Evolutionary conservation across 2,113 vertebrate species (phyloP).

Genomic region (Tapirus terrestris): DNA sequence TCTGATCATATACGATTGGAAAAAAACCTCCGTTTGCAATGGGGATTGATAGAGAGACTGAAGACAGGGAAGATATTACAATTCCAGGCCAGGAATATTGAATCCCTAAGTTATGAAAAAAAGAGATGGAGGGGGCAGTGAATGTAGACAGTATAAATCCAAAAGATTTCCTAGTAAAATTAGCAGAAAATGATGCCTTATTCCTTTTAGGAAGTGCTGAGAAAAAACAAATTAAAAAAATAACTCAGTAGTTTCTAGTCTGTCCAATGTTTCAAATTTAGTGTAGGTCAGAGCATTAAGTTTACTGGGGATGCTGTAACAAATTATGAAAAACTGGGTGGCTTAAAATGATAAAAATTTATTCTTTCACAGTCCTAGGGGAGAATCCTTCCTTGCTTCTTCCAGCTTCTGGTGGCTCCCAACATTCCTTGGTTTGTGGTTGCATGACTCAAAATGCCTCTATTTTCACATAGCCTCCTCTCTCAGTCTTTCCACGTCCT

Average conservation of each 20-base stretch:
- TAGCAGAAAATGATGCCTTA: background rate
- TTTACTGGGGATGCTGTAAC: background rate
- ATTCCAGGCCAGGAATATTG: background rate
- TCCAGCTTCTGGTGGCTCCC: background rate
- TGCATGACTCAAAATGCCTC: background rate
- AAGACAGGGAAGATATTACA: background rate
- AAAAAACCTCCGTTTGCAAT: background rate
- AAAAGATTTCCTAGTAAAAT: background rate
- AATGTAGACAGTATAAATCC: background rate
- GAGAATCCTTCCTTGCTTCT: background rate
- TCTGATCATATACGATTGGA: background rate
- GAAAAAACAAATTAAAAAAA: background rate
- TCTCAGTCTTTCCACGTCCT: background rate
- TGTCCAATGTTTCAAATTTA: background rate
- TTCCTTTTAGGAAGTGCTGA: background rate
- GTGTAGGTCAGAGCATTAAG: background rate
- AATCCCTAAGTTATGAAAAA: background rate
- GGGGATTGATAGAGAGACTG: background rate
- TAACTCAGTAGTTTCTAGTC: background rate
- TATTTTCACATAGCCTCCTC: background rate
- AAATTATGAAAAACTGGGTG: background rate
- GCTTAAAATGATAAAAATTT: background rate
- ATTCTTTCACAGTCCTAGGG: background rate
- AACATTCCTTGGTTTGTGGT: background rate
- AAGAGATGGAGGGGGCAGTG: fast-evolving